A percentile compares a stretch with the other conserved stretches of the same genome.
phyloP scores from a whole-genome alignment of 2,113 vertebrate genomes.

The Deroptyus accipitrinus region DNA sequence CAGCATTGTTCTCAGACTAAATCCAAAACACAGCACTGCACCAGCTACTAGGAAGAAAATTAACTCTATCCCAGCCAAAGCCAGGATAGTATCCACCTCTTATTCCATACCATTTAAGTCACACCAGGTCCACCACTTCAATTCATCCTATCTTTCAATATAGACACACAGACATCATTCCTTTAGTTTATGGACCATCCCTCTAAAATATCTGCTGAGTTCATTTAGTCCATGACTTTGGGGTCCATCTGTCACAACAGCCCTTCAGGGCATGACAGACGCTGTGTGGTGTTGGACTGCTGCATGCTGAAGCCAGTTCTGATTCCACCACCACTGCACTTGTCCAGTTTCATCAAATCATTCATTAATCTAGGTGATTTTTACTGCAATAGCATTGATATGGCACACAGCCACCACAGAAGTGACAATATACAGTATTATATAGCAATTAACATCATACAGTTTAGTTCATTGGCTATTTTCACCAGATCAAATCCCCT shows the following conservation, averaged over 20 bases:
- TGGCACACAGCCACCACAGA: neutral
- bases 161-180: neutral
- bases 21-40: neutral
- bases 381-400: neutral
- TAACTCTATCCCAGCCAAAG: neutral
- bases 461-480: neutral
- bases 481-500: neutral
- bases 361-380: neutral
- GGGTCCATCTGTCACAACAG: neutral
- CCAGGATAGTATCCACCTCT: neutral
- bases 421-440: neutral
- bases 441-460: neutral
- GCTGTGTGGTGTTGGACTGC: neutral
- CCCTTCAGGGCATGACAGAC: neutral
- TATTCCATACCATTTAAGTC: neutral
- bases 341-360: neutral
- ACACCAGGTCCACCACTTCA: neutral
- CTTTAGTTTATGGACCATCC: neutral
- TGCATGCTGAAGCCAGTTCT: neutral
- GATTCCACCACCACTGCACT: neutral
- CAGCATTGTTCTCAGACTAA: neutral
- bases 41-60: neutral
- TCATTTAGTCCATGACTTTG: neutral
- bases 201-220: neutral
- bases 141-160: neutral